Conservation (phyloP, 2,797 vertebrate genomes). For the Coluber constrictor region DNA sequence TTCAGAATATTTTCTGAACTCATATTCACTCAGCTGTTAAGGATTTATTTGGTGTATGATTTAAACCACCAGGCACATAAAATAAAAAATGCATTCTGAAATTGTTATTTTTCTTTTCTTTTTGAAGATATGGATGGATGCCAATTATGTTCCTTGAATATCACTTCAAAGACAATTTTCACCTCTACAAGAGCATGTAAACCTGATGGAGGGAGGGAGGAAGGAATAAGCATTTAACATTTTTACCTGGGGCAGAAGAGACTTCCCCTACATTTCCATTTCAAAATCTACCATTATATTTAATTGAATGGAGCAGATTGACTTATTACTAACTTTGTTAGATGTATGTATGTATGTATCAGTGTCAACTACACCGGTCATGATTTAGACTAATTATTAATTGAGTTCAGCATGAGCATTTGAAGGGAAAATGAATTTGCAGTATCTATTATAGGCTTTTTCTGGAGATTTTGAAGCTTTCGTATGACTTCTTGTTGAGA, state of each 20-base stretch:
- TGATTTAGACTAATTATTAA: background rate
- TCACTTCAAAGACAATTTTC: background rate
- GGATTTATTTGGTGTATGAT: conserved; percentile 8
- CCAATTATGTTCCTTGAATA: conserved; percentile 5
- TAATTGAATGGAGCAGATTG: background rate
- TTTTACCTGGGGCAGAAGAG: background rate
- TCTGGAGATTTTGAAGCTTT: background rate
- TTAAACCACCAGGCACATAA: conserved; percentile 17
- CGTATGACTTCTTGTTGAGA: background rate
- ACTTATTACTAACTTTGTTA: background rate
- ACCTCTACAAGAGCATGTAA: background rate
- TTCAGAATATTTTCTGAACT: background rate
- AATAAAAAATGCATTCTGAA: conserved; percentile 17
- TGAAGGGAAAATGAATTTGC: background rate
- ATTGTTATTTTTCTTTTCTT: background rate
- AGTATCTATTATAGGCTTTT: background rate
- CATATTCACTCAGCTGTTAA: conserved; percentile 28
- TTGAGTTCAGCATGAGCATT: background rate
- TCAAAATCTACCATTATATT: background rate
- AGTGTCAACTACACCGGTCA: background rate
- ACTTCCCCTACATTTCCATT: background rate
- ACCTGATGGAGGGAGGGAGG: background rate
- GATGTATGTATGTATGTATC: background rate
- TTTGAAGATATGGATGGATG: background rate
- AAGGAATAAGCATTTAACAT: too few relatives aligned